phyloP scores from a whole-genome alignment of 30 jellyfish, hydroid and myxozoan genomes.

The Aurelia aurita complex sp. Pacific region DNA sequence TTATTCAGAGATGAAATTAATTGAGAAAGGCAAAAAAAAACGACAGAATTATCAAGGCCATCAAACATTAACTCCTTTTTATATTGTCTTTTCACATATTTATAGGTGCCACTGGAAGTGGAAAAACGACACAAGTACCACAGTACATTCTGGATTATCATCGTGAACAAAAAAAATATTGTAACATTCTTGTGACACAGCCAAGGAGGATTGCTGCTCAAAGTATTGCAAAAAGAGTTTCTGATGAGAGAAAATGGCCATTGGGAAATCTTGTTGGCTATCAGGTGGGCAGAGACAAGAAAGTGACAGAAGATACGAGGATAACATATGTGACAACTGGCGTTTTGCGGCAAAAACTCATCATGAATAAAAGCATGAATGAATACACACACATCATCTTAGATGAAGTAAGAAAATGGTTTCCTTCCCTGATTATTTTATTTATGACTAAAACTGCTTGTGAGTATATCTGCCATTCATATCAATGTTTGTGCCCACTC shows the following conservation, averaged over 20 bases:
- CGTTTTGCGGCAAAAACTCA: conserved; percentile 86
- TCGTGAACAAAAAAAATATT: conserved; percentile 67
- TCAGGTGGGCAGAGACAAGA: conserved; percentile 88
- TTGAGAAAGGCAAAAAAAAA: too few relatives aligned
- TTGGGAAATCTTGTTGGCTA: conserved; percentile 95
- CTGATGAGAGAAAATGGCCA: conserved; percentile 94
- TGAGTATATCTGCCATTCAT: too few relatives aligned
- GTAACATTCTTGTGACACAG: conserved; percentile 98
- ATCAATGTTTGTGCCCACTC: too few relatives aligned
- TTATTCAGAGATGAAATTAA: too few relatives aligned
- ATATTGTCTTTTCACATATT: not conserved
- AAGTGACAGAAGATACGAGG: conserved; percentile 94
- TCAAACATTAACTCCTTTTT: too few relatives aligned
- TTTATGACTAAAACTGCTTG: too few relatives aligned
- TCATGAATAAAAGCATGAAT: conserved; percentile 65
- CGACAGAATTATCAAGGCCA: too few relatives aligned
- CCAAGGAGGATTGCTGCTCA: conserved; percentile 99
- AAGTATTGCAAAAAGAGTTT: conserved; percentile 92
- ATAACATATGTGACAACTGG: conserved; percentile 98
- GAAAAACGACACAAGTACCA: conserved; percentile 99
- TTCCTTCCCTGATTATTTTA: not conserved
- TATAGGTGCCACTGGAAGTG: conserved; percentile 99
- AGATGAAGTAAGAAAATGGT: conserved; percentile 85
- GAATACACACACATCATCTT: conserved; percentile 94
- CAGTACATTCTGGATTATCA: conserved; percentile 93